Evolutionary conservation across 2,797 vertebrate species (phyloP), one percentile per base, ranked within the genome.

Genomic region (Acomys russatus): DNA sequence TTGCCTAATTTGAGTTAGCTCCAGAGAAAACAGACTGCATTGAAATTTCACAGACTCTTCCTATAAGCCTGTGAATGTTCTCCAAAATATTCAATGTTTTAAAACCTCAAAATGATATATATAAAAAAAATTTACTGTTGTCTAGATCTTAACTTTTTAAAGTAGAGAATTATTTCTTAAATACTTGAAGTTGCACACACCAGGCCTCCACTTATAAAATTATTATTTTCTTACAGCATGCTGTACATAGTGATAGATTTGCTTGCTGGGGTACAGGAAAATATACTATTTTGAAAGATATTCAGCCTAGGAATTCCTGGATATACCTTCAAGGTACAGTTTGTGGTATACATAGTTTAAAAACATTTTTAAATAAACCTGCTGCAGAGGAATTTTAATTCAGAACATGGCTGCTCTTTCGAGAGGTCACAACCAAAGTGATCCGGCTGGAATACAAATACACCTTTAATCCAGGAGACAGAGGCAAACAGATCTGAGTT

Each of bases 1-100:
- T 76, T 51, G 49, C 14, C 11, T 86, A 77, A 63, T 79, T 87
- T 94, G 38, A 56, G 51, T 68, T 93, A 73, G 33, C 49, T 93
- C 94, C 61, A 30, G 68, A 96, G 54, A 94, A n/a, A 82, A 96
- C 63, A 95, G 59, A 71, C 56, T 79, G 33, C 64, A 71, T 14
- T 70, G 80, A 25, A 71, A 51, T 82, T 80, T 89, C 70, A 56
- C 51, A 92, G 76, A 74, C 35, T 77, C 20, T 80, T 66, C 12
- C 59, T 84, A 85, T 15, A 54, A 90, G 56, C 73, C 28, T 74
- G 28, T 77, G 23, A 63, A 38, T 83, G 59, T 76, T 89, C 63
- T 38, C 61, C 9, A 90, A 76, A 80, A 91, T 66, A 33, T 23
- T 68, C 35, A 89, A 64, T 30, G 23, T 70, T 90, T 88, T 54